Percentiles rank a stretch among this genome's conserved stretches.
Evolutionary conservation across 2,797 vertebrate genomes (phyloP).

Genomic region (Macroramphosus scolopax): DNA sequence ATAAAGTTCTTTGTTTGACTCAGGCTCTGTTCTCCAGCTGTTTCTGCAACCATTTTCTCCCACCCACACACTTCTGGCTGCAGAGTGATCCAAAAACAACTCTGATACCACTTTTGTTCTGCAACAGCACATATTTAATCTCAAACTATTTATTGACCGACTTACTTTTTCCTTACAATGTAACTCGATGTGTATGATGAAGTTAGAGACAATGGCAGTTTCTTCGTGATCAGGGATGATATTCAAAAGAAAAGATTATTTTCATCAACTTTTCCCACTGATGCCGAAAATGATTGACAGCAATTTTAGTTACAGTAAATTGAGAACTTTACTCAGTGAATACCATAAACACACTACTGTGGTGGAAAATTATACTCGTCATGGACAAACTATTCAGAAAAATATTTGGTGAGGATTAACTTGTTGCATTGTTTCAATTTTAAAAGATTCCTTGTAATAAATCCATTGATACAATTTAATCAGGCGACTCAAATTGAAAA

Average conservation of each 20-base stretch:
- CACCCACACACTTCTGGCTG: conserved; percentile 38
- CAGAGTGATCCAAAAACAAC: conserved; percentile 16
- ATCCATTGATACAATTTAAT: no score
- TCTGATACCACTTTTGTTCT: conserved; percentile 19
- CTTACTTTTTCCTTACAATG: neutral
- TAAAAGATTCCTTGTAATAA: no score
- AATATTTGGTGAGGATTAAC: neutral
- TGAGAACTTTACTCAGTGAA: neutral
- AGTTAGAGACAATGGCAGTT: neutral
- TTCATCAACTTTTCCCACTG: conserved; percentile 6
- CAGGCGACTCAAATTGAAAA: no score
- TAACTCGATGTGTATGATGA: neutral
- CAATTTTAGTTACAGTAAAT: conserved; percentile 15
- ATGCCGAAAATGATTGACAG: conserved; percentile 22
- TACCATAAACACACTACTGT: neutral
- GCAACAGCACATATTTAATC: conserved; percentile 1
- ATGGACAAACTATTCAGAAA: no score
- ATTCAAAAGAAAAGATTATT: no score
- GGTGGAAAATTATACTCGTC: neutral
- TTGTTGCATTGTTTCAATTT: neutral
- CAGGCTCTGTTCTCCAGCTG: conserved; percentile 36
- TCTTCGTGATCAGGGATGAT: conserved; percentile 6
- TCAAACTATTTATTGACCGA: conserved; percentile 12
- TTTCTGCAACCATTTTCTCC: conserved; percentile 28
- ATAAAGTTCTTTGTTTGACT: conserved; percentile 40